Evolutionary conservation across 2,888 invertebrate genomes (phyloP).

Genomic region (Ypsolopha sequella): DNA sequence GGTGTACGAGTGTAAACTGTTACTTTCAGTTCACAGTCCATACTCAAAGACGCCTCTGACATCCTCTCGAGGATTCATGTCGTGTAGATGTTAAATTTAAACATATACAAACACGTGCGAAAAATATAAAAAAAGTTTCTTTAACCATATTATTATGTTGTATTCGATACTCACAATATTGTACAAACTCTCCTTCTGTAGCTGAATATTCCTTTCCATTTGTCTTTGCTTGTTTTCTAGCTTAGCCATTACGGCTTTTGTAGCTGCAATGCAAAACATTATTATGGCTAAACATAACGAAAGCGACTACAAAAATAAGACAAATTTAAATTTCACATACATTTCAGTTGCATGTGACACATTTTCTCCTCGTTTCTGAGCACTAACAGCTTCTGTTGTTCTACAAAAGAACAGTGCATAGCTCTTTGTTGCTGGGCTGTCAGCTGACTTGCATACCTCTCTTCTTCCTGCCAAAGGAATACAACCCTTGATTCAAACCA

Average conservation of each 20-base stretch:
- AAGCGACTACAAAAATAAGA: background rate
- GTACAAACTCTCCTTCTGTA: conserved; percentile 72
- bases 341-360: conserved; percentile 57
- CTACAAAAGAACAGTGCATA: conserved; percentile 59
- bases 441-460: conserved; percentile 55
- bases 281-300: background rate
- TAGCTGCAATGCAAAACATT: conserved; percentile 29
- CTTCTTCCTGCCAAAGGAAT: conserved; percentile 42
- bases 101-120: too few relatives aligned
- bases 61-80: too few relatives aligned
- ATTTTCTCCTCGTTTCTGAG: conserved; percentile 59
- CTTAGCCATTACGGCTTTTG: conserved; percentile 51
- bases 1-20: too few relatives aligned
- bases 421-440: conserved; percentile 55
- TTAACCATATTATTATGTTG: background rate
- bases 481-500: conserved; percentile 1
- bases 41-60: too few relatives aligned
- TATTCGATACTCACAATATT: conserved; percentile 57
- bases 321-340: conserved; percentile 18
- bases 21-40: too few relatives aligned
- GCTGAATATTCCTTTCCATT: conserved; percentile 59
- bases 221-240: conserved; percentile 49
- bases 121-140: too few relatives aligned
- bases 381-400: conserved; percentile 52
- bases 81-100: too few relatives aligned